Percentiles rank a stretch among this genome's conserved stretches.
Conservation (phyloP, 2,888 invertebrate genomes). For the Hybos culiciformis region DNA sequence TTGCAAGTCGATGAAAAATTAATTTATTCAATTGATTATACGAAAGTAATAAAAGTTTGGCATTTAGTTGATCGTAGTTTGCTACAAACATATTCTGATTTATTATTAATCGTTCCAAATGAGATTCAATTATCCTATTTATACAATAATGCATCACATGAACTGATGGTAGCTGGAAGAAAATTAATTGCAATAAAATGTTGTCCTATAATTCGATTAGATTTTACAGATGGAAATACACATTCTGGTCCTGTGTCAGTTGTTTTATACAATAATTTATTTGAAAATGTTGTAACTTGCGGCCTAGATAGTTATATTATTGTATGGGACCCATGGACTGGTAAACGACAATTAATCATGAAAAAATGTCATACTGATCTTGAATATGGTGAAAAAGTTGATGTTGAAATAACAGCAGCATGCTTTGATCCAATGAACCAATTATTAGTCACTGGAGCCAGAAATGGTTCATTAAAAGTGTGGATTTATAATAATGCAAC, state of each 20-base stretch:
- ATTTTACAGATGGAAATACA: conserved; percentile 58
- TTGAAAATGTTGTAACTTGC: conserved; percentile 59
- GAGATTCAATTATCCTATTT: conserved; percentile 44
- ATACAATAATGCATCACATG: conserved; percentile 52
- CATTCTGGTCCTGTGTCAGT: conserved; percentile 56
- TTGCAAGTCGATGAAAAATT: conserved; percentile 51
- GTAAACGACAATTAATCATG: conserved; percentile 59
- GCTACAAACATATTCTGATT: conserved; percentile 51
- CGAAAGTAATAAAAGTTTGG: conserved; percentile 63
- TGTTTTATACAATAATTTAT: conserved; percentile 61
- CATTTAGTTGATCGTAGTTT: conserved; percentile 51
- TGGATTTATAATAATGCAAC: conserved; percentile 78
- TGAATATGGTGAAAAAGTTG: conserved; percentile 26
- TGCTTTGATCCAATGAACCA: conserved; percentile 58
- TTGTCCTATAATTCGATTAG: conserved; percentile 49
- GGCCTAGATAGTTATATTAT: conserved; percentile 69
- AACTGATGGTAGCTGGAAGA: conserved; percentile 50
- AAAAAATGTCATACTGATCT: conserved; percentile 50
- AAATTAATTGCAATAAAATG: conserved; percentile 50
- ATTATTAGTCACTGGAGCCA: conserved; percentile 62
- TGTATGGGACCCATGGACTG: conserved; percentile 63
- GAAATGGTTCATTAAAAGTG: conserved; percentile 59
- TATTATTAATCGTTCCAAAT: conserved; percentile 49
- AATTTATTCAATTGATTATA: conserved; percentile 57
- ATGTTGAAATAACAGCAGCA: conserved; percentile 30